phyloP scores from a whole-genome alignment of 2,888 invertebrate species.

The Tinea trinotella region DNA sequence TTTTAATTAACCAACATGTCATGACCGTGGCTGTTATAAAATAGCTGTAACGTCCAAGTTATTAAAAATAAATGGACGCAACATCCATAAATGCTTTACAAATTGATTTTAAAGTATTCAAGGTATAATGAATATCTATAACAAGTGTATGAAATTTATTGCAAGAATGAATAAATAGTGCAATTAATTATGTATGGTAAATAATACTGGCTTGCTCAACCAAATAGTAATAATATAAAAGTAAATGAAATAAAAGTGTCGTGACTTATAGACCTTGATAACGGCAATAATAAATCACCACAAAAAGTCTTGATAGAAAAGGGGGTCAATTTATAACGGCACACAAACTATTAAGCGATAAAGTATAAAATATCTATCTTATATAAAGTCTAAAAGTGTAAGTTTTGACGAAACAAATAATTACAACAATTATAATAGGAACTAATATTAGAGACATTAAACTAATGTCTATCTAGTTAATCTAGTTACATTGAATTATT shows the following conservation, averaged over 20 bases:
- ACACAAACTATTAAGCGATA: no score
- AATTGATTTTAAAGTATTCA: neutral
- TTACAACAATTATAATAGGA: no score
- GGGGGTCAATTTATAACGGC: conserved; percentile 3
- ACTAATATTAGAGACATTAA: no score
- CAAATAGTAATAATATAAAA: neutral
- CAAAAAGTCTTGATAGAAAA: neutral
- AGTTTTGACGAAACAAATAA: no score
- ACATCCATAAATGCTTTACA: no score
- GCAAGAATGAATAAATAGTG: neutral
- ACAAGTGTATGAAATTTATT: neutral
- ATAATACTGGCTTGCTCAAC: neutral
- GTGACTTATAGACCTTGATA: neutral
- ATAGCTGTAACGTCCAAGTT: neutral
- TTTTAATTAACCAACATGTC: neutral
- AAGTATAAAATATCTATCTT: no score
- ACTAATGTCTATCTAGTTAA: no score
- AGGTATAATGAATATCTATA: neutral
- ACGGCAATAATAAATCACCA: neutral
- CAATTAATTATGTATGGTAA: neutral
- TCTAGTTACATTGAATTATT: no score
- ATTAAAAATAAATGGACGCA: neutral
- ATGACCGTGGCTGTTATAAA: no score
- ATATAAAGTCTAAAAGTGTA: no score
- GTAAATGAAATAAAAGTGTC: neutral